A percentile compares a stretch with the other conserved stretches of the same genome.
Evolutionary conservation across 2,888 invertebrate genomes (phyloP).

Genomic region (Hypselothyrea guttata): DNA sequence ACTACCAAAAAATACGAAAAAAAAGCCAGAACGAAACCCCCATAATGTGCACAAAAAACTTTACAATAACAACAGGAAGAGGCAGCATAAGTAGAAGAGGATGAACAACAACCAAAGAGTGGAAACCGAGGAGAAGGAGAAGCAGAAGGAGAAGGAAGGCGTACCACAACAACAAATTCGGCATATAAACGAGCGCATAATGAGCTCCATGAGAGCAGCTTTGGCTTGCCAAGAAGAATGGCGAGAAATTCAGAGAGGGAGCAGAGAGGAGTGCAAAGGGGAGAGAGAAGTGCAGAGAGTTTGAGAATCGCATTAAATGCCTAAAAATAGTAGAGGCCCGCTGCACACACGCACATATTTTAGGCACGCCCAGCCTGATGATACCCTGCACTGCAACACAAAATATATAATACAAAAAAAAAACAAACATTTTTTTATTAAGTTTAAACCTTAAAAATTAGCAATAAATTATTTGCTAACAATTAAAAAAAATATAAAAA

Average conservation of each 20-base stretch:
- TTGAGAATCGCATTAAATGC: conserved; percentile 70
- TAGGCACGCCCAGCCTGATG: conserved; percentile 60
- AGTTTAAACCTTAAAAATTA: too few species aligned
- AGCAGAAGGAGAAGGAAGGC: conserved; percentile 7
- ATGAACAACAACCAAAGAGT: too few species aligned
- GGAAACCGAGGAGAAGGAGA: not conserved
- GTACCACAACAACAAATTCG: conserved; percentile 72
- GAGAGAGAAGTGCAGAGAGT: conserved; percentile 14
- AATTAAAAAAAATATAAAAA: too few species aligned
- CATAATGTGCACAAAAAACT: conserved; percentile 64
- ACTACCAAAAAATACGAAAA: conserved; percentile 16
- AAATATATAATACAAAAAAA: too few species aligned
- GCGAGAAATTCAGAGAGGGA: conserved; percentile 1
- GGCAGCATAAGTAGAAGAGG: not conserved
- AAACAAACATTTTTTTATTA: too few species aligned
- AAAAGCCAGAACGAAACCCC: conserved; percentile 42
- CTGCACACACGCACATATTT: conserved; percentile 56
- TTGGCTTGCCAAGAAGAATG: conserved; percentile 24
- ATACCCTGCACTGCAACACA: not conserved
- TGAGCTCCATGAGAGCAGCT: conserved; percentile 65
- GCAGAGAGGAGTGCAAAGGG: not conserved
- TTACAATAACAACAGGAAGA: conserved; percentile 32
- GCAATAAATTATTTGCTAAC: too few species aligned
- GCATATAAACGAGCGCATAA: conserved; percentile 78
- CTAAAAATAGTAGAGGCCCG: conserved; percentile 60